Percentiles rank a stretch among this genome's conserved stretches.
Conservation (phyloP, 1,140 invertebrate genomes). For the Pseudomyrmex concolor region DNA sequence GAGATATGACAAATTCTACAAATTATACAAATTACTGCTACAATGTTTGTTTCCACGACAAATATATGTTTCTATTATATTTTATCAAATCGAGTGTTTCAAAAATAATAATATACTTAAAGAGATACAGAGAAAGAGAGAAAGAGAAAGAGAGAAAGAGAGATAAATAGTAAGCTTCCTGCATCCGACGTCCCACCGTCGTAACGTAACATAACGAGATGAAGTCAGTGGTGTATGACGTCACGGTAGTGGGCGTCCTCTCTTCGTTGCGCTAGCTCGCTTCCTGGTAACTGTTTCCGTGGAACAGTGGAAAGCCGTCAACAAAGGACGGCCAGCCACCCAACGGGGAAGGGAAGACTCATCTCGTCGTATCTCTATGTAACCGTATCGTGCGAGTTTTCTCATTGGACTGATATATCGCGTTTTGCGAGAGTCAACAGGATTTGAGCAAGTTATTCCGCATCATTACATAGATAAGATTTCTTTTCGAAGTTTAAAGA, state of each 20-base stretch:
- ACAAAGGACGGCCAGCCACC: constrained; percentile 80
- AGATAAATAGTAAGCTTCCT: constrained; percentile 80
- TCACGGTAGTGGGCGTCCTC: constrained; percentile 82
- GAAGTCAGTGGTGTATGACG: constrained; percentile 84
- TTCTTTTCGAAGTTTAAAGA: constrained; percentile 10
- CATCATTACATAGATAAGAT: constrained; percentile 8
- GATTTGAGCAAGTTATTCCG: constrained; percentile 21
- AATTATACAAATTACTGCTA: no score
- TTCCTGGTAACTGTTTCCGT: constrained; percentile 84
- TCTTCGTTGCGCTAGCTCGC: constrained; percentile 80
- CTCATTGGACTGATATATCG: constrained; percentile 45
- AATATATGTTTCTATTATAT: no score
- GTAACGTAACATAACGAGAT: constrained; percentile 82
- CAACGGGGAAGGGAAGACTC: constrained; percentile 77
- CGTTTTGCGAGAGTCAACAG: constrained; percentile 1
- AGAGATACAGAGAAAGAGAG: constrained; percentile 54
- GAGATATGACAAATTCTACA: no score
- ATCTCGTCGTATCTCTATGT: constrained; percentile 69
- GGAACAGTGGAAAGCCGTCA: constrained; percentile 78
- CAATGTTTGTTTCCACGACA: no score
- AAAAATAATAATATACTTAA: not conserved
- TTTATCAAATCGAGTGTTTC: no score
- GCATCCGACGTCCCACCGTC: constrained; percentile 83
- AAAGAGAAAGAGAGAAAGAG: constrained; percentile 71
- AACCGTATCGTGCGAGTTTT: constrained; percentile 66